Evolutionary conservation across 2,888 invertebrate genomes (phyloP), one percentile per base, ranked within the genome.

Genomic region (Sphecodes monilicornis): DNA sequence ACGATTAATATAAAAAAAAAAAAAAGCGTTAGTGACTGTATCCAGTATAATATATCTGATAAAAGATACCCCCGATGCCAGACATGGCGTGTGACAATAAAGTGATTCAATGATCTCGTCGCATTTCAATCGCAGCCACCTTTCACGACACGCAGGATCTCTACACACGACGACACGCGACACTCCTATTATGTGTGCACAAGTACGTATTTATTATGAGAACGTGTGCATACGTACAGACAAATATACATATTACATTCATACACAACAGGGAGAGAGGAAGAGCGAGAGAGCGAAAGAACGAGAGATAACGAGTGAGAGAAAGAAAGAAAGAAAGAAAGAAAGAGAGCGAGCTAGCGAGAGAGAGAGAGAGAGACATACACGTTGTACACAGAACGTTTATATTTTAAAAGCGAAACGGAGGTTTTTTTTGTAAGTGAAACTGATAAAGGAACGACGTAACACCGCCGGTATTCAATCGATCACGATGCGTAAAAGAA

Each of bases 21-120:
- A 57, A 60, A 60, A 91, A 92, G 92, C 92, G 92, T 94, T 93
- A 94, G 94, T 92, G 93, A 94, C 91, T 94, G 94, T 94, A 94
- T 94, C 92, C 92, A 93, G 91, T 94, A 93, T 93, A 93, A 93
- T 92, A 92, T 92, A 93, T 91, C 92, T 92, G 92, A 93, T 93
- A 93, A 94, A 94, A 94, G 92, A 93, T 94, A 93, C 93, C 94
- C 94, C 92, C 90, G 93, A 94, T 93, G 93, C 94, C 94, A 94
- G 92, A 92, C 89, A 93, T 94, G 94, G 94, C 94, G 93, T 93
- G 94, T 94, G 94, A 94, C 94, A 94, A 94, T 94, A 94, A 94
- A 94, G 93, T 94, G 93, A 94, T 94, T 94, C 94, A 93, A 93
- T 93, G 93, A 93, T 93, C 92, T 88, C 83, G 88, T 84, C 86